Conservation (phyloP, 2,888 invertebrate genomes). For the Saturnia pavonia region DNA sequence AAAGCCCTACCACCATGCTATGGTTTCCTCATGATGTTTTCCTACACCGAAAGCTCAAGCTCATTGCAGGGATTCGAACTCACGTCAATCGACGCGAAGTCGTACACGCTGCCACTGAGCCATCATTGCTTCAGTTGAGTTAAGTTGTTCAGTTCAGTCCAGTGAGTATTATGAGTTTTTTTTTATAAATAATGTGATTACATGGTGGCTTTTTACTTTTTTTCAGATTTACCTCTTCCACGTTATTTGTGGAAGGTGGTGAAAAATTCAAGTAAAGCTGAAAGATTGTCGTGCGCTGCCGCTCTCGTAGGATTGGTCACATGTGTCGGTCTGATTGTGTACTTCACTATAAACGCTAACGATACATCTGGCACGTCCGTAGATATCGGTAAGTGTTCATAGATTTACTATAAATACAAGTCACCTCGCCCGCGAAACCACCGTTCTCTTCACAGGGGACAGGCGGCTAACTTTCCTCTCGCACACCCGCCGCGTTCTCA, state of each 20-base stretch:
- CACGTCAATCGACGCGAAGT: too few species aligned
- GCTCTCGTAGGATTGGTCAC: constrained; percentile 48
- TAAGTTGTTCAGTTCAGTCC: too few species aligned
- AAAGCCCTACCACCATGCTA: too few species aligned
- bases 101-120: too few species aligned
- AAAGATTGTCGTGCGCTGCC: constrained; percentile 55
- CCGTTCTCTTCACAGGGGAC: too few species aligned
- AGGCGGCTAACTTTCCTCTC: too few species aligned
- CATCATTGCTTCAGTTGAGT: too few species aligned
- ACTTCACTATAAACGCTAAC: constrained; percentile 36
- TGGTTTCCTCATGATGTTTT: too few species aligned
- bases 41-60: too few species aligned
- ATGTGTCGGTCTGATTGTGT: constrained; percentile 47
- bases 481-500: too few species aligned
- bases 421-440: too few species aligned
- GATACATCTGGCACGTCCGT: constrained; percentile 16
- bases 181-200: neutral
- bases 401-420: neutral
- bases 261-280: constrained; percentile 59
- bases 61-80: too few species aligned
- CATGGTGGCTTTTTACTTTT: constrained; percentile 4
- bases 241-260: constrained; percentile 57
- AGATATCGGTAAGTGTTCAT: constrained; percentile 40
- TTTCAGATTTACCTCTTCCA: constrained; percentile 60
- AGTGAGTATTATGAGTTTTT: neutral